phyloP scores from a whole-genome alignment of 2,113 vertebrate genomes.

The Nanorana parkeri region DNA sequence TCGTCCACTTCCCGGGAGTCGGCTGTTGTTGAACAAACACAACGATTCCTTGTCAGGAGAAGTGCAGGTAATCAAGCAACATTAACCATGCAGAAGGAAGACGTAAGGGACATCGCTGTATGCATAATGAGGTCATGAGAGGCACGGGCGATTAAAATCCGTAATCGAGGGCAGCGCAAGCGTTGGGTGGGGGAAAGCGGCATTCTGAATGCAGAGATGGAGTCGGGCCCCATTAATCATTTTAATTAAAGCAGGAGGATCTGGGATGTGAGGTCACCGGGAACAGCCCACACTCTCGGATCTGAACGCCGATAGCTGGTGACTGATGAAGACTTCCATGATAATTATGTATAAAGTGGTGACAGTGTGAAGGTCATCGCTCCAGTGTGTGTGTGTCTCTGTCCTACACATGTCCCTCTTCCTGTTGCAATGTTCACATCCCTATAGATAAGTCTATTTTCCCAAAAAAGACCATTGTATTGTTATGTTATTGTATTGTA shows the following conservation, averaged over 20 bases:
- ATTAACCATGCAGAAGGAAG: background rate
- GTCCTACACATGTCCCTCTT: too few relatives aligned
- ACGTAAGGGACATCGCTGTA: background rate
- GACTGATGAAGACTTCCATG: background rate
- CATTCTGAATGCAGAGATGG: background rate
- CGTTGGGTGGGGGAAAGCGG: background rate
- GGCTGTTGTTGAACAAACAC: too few relatives aligned
- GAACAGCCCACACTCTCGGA: background rate
- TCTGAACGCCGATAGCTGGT: background rate
- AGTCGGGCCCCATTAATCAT: background rate
- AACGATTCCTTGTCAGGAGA: background rate
- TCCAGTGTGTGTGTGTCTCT: too few relatives aligned
- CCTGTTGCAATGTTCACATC: too few relatives aligned
- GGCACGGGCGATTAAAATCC: too few relatives aligned
- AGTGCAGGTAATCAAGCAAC: background rate
- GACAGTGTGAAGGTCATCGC: background rate
- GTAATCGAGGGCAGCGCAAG: background rate
- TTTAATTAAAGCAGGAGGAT: slow-evolving; percentile 9
- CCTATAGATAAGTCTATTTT: too few relatives aligned
- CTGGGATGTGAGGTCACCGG: background rate
- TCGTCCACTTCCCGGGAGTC: too few relatives aligned
- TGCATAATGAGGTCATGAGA: background rate
- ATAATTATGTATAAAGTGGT: background rate
- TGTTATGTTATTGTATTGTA: too few relatives aligned
- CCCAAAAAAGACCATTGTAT: too few relatives aligned